Conservation (phyloP, 2,113 vertebrate genomes). For the Jacana jacana region DNA sequence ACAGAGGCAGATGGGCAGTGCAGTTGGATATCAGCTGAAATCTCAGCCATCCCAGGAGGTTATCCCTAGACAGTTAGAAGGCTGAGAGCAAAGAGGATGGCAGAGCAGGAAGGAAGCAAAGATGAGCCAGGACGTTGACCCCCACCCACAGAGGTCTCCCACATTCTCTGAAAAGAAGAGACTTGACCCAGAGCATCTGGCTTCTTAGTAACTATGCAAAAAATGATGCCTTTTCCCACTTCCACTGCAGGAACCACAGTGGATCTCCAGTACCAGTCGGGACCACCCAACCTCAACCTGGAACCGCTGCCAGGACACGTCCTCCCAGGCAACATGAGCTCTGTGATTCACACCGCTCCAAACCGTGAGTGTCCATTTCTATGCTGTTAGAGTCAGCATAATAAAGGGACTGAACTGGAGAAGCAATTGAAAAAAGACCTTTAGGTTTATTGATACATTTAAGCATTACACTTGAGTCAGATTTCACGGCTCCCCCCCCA, state of each 20-base stretch:
- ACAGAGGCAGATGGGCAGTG: not conserved
- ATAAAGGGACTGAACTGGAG: not conserved
- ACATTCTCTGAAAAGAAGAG: not conserved
- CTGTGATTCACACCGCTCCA: conserved; percentile 60
- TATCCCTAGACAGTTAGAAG: not conserved
- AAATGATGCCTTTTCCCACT: not conserved
- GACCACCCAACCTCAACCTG: conserved; percentile 55
- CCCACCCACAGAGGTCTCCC: not conserved
- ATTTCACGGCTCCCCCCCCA: not conserved
- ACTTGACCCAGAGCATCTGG: not conserved
- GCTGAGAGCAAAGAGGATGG: not conserved
- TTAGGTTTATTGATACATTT: not conserved
- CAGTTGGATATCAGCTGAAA: not conserved
- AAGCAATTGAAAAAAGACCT: not conserved
- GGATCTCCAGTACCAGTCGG: conserved; percentile 71
- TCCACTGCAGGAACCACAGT: conserved; percentile 41
- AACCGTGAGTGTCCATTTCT: conserved; percentile 45
- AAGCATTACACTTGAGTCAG: not conserved
- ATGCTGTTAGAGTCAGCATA: not conserved
- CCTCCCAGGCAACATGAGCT: conserved; percentile 54
- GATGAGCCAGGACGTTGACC: not conserved
- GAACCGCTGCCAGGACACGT: conserved; percentile 42
- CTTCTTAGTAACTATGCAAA: not conserved
- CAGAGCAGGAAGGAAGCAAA: not conserved
- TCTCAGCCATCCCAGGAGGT: not conserved